phyloP scores from a whole-genome alignment of 2,797 vertebrate genomes.

The Pygocentrus nattereri region DNA sequence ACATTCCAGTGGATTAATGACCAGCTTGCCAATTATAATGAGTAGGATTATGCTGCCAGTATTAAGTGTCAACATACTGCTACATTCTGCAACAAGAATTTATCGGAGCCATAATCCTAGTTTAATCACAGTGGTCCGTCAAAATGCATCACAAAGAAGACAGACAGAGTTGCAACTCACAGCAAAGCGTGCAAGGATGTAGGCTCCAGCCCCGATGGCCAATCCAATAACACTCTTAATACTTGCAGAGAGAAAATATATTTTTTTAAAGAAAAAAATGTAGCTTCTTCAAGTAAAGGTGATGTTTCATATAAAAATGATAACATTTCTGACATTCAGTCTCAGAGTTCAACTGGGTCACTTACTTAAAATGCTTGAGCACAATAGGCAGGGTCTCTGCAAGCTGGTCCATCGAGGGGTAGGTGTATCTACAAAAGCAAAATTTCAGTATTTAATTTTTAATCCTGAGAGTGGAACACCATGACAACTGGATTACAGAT shows the following conservation, averaged over 20 bases:
- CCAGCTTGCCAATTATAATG: constrained; percentile 36
- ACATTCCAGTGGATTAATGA: constrained; percentile 36
- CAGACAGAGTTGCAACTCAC: constrained; percentile 78
- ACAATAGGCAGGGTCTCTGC: constrained; percentile 89
- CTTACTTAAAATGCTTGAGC: constrained; percentile 93
- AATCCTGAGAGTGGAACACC: neutral
- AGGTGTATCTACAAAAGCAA: constrained; percentile 81
- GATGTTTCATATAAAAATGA: neutral
- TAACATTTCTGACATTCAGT: neutral
- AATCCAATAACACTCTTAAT: constrained; percentile 90
- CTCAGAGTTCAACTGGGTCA: neutral
- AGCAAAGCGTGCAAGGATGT: constrained; percentile 91
- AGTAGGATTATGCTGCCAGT: constrained; percentile 44
- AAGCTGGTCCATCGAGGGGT: constrained; percentile 95
- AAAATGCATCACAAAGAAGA: constrained; percentile 6
- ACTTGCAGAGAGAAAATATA: constrained; percentile 68
- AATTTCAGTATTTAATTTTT: neutral
- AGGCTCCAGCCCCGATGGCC: constrained; percentile 93
- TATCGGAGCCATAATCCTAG: constrained; percentile 24
- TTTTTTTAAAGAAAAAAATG: neutral
- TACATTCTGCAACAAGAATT: constrained; percentile 14
- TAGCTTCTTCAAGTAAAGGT: constrained; percentile 27
- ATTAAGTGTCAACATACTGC: constrained; percentile 29
- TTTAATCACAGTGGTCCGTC: constrained; percentile 27
- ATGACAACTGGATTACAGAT: neutral